A percentile compares a stretch with the other conserved stretches of the same genome.
phyloP scores from a whole-genome alignment of 2,888 invertebrate species.

The Netelia inedita region DNA sequence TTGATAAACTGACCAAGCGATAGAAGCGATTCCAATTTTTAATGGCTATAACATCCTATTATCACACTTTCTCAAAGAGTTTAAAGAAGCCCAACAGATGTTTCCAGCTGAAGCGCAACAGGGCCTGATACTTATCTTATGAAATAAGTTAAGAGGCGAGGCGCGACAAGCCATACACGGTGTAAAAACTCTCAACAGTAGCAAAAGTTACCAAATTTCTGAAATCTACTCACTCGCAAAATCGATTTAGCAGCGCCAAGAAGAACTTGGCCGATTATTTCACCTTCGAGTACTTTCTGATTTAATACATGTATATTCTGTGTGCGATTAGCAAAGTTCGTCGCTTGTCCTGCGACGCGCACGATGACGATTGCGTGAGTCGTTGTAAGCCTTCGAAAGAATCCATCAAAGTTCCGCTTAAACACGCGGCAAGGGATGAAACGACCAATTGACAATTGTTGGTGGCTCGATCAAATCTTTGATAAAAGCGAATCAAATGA shows the following conservation, averaged over 20 bases:
- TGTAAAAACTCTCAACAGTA: conserved; percentile 1
- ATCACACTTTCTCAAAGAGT: conserved; percentile 39
- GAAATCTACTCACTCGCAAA: conserved; percentile 43
- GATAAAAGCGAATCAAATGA: too few relatives aligned
- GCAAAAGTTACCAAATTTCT: neutral
- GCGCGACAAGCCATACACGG: conserved; percentile 32
- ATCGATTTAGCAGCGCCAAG: conserved; percentile 32
- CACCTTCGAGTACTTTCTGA: conserved; percentile 67
- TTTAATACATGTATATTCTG: conserved; percentile 44
- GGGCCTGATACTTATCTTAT: conserved; percentile 6
- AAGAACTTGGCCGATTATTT: conserved; percentile 66
- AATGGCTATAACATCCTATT: too few relatives aligned
- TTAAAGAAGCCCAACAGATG: conserved; percentile 42
- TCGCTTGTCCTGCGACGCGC: neutral
- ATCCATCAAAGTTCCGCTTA: neutral
- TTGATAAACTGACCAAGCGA: too few relatives aligned
- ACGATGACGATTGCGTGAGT: conserved; percentile 4
- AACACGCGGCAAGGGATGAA: neutral
- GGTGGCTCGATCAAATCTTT: too few relatives aligned
- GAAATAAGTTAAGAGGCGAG: conserved; percentile 21
- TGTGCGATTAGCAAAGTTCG: neutral
- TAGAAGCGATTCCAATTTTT: too few relatives aligned
- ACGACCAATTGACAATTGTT: neutral
- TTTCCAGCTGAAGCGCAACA: conserved; percentile 16
- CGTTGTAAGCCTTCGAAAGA: neutral